Evolutionary conservation across 2,113 vertebrate species (phyloP).

Genomic region (Sialia sialis): DNA sequence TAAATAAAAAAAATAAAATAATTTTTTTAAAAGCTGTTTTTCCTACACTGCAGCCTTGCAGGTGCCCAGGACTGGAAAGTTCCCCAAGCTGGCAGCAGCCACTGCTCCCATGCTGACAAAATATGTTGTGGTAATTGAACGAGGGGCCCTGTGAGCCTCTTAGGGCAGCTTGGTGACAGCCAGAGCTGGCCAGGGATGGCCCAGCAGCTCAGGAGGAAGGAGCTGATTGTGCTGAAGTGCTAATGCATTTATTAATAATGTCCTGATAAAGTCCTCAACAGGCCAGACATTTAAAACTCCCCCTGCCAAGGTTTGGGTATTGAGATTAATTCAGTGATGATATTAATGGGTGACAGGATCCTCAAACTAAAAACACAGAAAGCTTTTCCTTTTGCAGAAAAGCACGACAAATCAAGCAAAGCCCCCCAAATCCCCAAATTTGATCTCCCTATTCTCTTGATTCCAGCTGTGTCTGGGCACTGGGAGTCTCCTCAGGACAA

Average conservation of each 20-base stretch:
- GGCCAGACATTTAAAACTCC: not conserved
- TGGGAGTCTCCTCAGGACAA: not conserved
- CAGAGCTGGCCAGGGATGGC: not conserved
- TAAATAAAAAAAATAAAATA: too few relatives aligned
- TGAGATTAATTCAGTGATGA: not conserved
- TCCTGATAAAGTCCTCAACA: not conserved
- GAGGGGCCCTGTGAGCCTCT: not conserved
- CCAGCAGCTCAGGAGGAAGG: not conserved
- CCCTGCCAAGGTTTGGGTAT: not conserved
- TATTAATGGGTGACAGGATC: not conserved
- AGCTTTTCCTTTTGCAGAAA: not conserved
- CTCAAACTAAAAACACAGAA: not conserved
- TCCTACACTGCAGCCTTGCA: not conserved
- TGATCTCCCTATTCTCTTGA: not conserved
- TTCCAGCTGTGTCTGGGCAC: not conserved
- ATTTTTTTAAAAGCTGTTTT: not conserved
- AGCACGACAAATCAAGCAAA: not conserved
- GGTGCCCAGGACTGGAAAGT: not conserved
- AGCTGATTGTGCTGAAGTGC: not conserved
- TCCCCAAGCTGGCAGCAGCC: not conserved
- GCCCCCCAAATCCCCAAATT: rapidly evolving
- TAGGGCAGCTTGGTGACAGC: not conserved
- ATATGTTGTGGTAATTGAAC: not conserved
- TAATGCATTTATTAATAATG: not conserved
- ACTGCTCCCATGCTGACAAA: not conserved